phyloP scores from a whole-genome alignment of 2,113 vertebrate species.

The Falco punctatus region DNA sequence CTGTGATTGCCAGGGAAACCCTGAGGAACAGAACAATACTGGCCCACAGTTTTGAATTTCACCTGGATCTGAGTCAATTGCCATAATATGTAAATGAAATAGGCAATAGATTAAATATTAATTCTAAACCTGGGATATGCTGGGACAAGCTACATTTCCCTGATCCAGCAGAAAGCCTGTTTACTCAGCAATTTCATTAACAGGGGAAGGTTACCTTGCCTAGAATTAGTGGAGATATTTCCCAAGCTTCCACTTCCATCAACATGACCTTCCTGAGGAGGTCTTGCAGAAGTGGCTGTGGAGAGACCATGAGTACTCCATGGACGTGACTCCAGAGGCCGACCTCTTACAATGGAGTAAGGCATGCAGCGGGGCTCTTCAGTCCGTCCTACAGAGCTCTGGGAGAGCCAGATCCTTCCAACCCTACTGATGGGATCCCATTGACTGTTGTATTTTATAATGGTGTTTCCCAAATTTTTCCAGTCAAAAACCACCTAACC shows the following conservation, averaged over 20 bases:
- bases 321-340: not conserved
- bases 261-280: not conserved
- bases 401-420: not conserved
- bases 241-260: not conserved
- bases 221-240: not conserved
- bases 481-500: not conserved
- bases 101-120: not conserved
- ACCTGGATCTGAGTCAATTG: not conserved
- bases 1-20: not conserved
- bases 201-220: not conserved
- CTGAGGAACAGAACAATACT: not conserved
- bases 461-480: not conserved
- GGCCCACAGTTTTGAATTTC: not conserved
- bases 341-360: accelerated
- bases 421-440: not conserved
- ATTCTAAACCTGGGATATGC: not conserved
- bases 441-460: not conserved
- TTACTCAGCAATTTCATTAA: not conserved
- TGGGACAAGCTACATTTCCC: not conserved
- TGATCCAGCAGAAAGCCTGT: not conserved
- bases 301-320: not conserved
- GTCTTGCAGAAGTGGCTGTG: not conserved
- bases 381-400: not conserved
- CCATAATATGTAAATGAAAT: not conserved
- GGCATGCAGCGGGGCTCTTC: accelerated